Evolutionary conservation across 2,113 vertebrate species (phyloP).

Genomic region (Notiomystis cincta): DNA sequence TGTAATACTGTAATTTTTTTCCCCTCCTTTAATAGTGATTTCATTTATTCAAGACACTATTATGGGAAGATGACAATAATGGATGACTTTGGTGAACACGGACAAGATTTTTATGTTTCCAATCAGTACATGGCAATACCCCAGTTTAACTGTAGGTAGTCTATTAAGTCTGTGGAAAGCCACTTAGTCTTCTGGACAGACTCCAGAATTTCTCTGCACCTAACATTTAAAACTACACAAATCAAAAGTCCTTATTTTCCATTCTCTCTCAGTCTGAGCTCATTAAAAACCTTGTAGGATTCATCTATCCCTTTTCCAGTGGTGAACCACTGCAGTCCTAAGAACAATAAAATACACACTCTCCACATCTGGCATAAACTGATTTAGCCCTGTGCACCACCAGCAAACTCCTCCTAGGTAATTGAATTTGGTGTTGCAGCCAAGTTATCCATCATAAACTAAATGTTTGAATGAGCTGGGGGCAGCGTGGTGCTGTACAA

Average conservation of each 20-base stretch:
- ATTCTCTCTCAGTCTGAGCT: background rate
- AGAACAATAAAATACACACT: fast-evolving
- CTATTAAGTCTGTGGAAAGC: background rate
- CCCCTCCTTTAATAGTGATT: background rate
- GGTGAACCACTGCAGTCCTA: background rate
- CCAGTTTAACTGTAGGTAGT: background rate
- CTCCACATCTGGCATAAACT: background rate
- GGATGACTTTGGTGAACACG: background rate
- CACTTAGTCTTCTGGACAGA: background rate
- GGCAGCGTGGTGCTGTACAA: background rate
- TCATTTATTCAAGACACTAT: background rate
- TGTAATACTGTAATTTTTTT: background rate
- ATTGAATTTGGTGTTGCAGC: background rate
- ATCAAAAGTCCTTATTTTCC: background rate
- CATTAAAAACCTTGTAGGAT: background rate
- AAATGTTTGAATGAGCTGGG: background rate
- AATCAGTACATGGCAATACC: background rate
- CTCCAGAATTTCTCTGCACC: background rate
- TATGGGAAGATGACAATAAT: background rate
- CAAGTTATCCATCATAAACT: background rate
- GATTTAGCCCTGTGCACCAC: background rate
- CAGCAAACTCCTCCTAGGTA: background rate
- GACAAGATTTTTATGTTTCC: background rate
- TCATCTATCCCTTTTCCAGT: background rate
- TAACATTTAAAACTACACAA: background rate